Conservation (phyloP, 1,140 invertebrate genomes). For the Drosophila nannoptera region DNA sequence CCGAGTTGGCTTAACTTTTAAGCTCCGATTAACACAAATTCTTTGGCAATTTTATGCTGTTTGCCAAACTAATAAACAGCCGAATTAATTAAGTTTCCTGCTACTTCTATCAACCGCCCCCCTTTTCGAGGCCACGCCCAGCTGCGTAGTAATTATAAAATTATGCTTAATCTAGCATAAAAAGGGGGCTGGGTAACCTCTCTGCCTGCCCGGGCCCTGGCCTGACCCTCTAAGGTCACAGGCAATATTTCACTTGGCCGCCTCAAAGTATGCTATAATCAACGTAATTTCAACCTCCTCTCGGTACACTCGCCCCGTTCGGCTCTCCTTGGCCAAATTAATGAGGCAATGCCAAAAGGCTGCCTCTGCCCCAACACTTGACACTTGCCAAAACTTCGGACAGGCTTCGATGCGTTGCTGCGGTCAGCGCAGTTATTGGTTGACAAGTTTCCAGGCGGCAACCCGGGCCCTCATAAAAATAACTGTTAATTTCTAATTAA, state of each 20-base stretch:
- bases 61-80: constrained; percentile 8
- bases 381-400: constrained; percentile 31
- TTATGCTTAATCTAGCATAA: constrained; percentile 60
- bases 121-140: constrained; percentile 20
- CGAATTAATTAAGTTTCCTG: constrained; percentile 17
- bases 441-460: constrained; percentile 9
- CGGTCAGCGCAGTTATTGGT: constrained; percentile 20
- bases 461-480: constrained; percentile 32
- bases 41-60: neutral
- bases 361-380: constrained; percentile 19
- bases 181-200: constrained; percentile 8
- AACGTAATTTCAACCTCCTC: constrained; percentile 32
- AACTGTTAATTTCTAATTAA: constrained; percentile 55
- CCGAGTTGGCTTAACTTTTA: no score
- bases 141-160: constrained; percentile 51
- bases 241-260: constrained; percentile 46
- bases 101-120: neutral
- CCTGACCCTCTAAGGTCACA: constrained; percentile 26
- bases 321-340: constrained; percentile 17
- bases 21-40: neutral
- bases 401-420: constrained; percentile 13
- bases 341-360: constrained; percentile 26
- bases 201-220: no score
- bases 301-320: no score
- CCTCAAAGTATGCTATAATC: constrained; percentile 45